A percentile compares a stretch with the other conserved stretches of the same genome.
phyloP scores from a whole-genome alignment of 1,140 invertebrate species.

The Scaptomyza hsui region DNA sequence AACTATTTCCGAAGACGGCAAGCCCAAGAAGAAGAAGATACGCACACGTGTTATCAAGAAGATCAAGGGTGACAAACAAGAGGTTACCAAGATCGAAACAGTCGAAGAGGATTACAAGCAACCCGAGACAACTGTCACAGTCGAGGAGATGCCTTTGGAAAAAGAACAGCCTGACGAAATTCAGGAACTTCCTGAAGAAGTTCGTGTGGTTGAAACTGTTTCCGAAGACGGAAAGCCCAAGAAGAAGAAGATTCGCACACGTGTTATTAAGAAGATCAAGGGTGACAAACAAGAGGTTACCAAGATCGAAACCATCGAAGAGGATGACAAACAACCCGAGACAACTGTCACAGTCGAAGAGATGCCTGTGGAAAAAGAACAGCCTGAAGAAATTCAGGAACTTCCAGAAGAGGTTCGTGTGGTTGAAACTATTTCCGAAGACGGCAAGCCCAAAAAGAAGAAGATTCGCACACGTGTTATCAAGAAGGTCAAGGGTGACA shows the following conservation, averaged over 20 bases:
- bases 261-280: constrained; percentile 39
- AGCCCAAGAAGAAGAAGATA: constrained; percentile 26
- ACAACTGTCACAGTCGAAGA: constrained; percentile 37
- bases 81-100: constrained; percentile 37
- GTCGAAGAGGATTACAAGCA: constrained; percentile 40
- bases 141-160: constrained; percentile 23
- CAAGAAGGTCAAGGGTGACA: constrained; percentile 38
- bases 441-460: constrained; percentile 43
- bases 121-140: constrained; percentile 36
- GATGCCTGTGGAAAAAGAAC: constrained; percentile 25
- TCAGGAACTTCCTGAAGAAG: constrained; percentile 30
- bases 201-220: constrained; percentile 28
- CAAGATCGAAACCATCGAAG: constrained; percentile 35
- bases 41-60: constrained; percentile 38
- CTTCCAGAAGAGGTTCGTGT: constrained; percentile 79
- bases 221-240: constrained; percentile 33
- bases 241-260: constrained; percentile 30
- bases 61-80: constrained; percentile 36
- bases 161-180: constrained; percentile 18
- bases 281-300: constrained; percentile 39
- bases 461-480: constrained; percentile 43
- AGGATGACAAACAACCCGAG: constrained; percentile 39
- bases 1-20: constrained; percentile 26
- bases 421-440: constrained; percentile 64
- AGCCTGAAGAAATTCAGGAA: constrained; percentile 73